These are phyloP conservation scores for Coboldia fuscipes DNA, from an alignment of 1,140 invertebrate genomes.

Conservation along the genomic window DNA sequence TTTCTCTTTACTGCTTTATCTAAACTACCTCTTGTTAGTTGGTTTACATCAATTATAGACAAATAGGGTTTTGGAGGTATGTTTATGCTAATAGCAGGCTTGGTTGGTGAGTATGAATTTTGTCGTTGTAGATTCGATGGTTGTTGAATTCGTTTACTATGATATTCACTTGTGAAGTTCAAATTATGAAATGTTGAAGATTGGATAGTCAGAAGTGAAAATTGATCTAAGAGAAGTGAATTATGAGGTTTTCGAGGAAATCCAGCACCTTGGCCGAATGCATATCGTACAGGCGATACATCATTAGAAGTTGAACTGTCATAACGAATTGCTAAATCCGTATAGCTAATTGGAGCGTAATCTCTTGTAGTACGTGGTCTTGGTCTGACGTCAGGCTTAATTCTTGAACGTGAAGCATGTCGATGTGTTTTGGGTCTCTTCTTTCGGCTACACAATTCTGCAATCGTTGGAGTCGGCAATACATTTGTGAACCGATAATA, in stretches of 20 bases:
- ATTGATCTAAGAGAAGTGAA: constrained; percentile 12
- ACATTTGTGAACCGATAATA: constrained; percentile 57
- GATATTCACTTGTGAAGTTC: constrained; percentile 13
- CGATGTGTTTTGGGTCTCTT: constrained; percentile 21
- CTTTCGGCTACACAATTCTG: constrained; percentile 25
- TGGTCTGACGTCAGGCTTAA: constrained; percentile 25
- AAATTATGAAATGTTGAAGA: constrained; percentile 19
- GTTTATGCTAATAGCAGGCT: constrained; percentile 13
- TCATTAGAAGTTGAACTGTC: constrained; percentile 25
- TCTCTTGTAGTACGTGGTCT: constrained; percentile 29
- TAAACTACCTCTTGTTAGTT: constrained; percentile 34
- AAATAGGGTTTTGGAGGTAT: constrained; percentile 32
- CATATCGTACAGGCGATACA: constrained; percentile 12
- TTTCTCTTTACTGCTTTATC: constrained; percentile 11
- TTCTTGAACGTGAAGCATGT: constrained; percentile 23
- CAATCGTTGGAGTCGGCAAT: constrained; percentile 31
- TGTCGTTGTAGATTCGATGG: constrained; percentile 1
- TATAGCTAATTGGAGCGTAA: constrained; percentile 32
- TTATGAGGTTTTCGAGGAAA: too few relatives aligned
- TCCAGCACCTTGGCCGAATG: constrained; percentile 5
- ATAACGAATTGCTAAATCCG: constrained; percentile 31
- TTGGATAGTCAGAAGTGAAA: constrained; percentile 18
- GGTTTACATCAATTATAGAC: constrained; percentile 50
- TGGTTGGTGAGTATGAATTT: constrained; percentile 2
- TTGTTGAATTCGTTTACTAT: constrained; percentile 6